Evolutionary conservation across 1,140 invertebrate species (phyloP), one percentile per base, ranked within the genome.

Genomic region (Agrypnia vestita): DNA sequence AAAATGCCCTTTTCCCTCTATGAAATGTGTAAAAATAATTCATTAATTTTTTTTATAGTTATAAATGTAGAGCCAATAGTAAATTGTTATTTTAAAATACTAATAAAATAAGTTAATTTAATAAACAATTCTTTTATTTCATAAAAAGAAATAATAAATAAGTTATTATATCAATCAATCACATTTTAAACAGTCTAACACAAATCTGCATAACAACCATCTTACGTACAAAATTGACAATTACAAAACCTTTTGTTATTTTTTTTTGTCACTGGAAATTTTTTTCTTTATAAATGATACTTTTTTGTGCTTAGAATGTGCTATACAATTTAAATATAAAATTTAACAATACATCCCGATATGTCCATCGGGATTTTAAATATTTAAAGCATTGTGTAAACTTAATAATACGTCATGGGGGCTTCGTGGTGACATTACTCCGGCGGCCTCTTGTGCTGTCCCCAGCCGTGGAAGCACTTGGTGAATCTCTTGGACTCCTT

Each of bases 381-480:
- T 69, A 62, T 3, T 56, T 59, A 59, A 35, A 61, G 59, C 49
- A 21, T 72, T 47, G 19, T 49, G 47, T 47, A 72, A 47, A 51
- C 12, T 15, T 21, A 13, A 72, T 47, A 25, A 3, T 13, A 62
- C 46, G 25, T 51, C 44, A 51, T 59, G 13, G 9, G 55, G 15
- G 19, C 25, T 35, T 35, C 1, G 6, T 35, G 1, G 25, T 35
- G 25, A 35, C 6, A 35, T 35, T 91, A 94, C 84, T 94, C 93
- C 46, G 92, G 93, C 53, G 93, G 92, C 83, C 90, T 91, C 87
- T 95, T 95, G 85, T 95, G 94, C 64, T 89, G 87, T 79, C 93
- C 93, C 99, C 99, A 99, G 56, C 97, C 98, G 88, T 99, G 99
- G 92, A 99, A 99, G 89, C 98, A 99, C 89, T 98, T 98, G 64